Base-by-base conservation (phyloP, 2,888 invertebrate genomes). In the Chesias legatella region DNA sequence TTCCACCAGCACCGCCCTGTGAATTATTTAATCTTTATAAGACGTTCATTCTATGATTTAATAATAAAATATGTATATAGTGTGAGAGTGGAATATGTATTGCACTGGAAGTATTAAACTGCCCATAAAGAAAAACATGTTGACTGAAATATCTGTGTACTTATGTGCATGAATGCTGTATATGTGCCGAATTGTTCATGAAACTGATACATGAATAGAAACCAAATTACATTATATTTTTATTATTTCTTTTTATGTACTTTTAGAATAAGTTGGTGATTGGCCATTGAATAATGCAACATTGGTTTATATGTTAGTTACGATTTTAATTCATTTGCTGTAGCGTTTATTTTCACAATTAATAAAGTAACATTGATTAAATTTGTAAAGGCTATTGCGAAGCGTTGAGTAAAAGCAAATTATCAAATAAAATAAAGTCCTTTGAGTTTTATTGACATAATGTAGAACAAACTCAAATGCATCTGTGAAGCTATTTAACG, bases 1-100 rank as follows among this genome's bases (percentile, higher is more conserved):
- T 88, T 66, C 73, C 79, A 62, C 82, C 82, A 58, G 75, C 85
- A 61, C 83, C 82, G 63, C 88, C 88, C 89, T 88, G 88, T 73
- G 83, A 71, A 80, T 73, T 61, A 75, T 68, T 55, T 67, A 53
- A 63, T 61, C 65, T 58, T 66, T 62, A 59, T 67, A 63, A 65
- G 45, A 43, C 30, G 36, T 33, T 26, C 10, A 25, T 20, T 38
- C 11, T 36, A 27, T 10, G 22, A 27, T 39, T 44, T 6, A n/a
- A 32, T 26, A 33, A 29, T 17, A 7, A 33, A 25, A 37, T 27
- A 26, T 8, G 4, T 24, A 9, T 5, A 17, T 5, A 17, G 13
- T 17, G 20, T 25, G 25, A 22, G 9, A 31, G 33, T 35, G 7
- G 7, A 23, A 35, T 34, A 33, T 10, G 30, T 31, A 35, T 13